phyloP scores from a whole-genome alignment of 2,888 invertebrate species.

The Drosophila kanekoi region DNA sequence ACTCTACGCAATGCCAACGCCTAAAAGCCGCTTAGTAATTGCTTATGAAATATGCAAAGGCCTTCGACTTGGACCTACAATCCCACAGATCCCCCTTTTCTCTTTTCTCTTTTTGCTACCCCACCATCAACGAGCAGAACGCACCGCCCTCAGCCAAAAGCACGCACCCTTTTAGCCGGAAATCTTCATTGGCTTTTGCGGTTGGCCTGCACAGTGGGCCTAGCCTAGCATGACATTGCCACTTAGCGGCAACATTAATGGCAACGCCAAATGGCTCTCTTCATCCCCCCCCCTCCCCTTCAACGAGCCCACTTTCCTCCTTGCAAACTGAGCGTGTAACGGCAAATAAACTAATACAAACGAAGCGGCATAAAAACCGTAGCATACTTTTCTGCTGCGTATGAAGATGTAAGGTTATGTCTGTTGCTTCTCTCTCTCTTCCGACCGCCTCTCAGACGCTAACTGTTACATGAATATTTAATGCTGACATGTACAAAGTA shows the following conservation, averaged over 20 bases:
- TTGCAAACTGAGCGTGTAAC: constrained; percentile 75
- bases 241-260: constrained; percentile 80
- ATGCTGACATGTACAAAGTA: constrained; percentile 79
- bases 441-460: background rate
- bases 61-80: constrained; percentile 48
- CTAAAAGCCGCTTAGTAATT: constrained; percentile 80
- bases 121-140: background rate
- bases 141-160: constrained; percentile 15
- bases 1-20: constrained; percentile 54
- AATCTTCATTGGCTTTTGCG: constrained; percentile 69
- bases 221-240: constrained; percentile 79
- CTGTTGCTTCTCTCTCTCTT: constrained; percentile 25
- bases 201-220: constrained; percentile 52
- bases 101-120: background rate
- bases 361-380: constrained; percentile 61
- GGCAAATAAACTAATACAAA: constrained; percentile 75
- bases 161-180: constrained; percentile 72
- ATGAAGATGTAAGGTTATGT: constrained; percentile 68
- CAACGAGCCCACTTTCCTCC: background rate
- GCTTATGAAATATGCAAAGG: constrained; percentile 83
- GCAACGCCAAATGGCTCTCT: constrained; percentile 70
- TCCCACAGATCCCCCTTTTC: background rate
- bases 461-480: constrained; percentile 76
- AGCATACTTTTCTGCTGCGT: constrained; percentile 63
- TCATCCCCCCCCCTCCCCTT: constrained; percentile 10